Evolutionary conservation across 1,140 invertebrate species (phyloP).

Genomic region (Caenorhabditis latens): DNA sequence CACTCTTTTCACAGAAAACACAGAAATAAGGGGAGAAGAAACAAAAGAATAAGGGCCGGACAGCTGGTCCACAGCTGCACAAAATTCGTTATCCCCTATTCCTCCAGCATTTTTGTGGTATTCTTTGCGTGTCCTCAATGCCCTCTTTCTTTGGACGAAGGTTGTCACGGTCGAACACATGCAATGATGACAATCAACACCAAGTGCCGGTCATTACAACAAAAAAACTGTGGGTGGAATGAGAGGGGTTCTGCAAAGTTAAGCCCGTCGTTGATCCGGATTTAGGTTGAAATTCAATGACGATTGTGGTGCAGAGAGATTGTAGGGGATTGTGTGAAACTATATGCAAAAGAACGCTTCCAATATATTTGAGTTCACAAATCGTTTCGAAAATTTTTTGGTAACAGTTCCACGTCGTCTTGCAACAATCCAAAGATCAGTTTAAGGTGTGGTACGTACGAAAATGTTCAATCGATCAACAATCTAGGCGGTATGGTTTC

Average conservation of each 20-base stretch:
- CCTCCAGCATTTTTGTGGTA: neutral
- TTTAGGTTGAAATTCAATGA: constrained; percentile 3
- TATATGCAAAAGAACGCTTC: neutral
- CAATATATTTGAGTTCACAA: no score
- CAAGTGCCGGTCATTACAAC: constrained; percentile 27
- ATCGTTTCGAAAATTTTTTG: no score
- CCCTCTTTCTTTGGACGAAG: neutral
- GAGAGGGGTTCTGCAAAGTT: constrained; percentile 41
- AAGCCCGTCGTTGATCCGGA: neutral
- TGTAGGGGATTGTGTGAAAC: neutral
- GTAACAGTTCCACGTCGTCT: neutral
- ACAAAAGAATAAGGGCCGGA: neutral
- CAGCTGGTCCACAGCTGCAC: constrained; percentile 52
- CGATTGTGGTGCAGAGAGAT: constrained; percentile 39
- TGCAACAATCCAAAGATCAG: neutral
- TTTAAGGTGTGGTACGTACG: constrained; percentile 27
- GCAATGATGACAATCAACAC: constrained; percentile 7
- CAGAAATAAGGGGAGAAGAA: neutral
- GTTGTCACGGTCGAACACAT: constrained; percentile 26
- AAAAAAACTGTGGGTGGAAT: neutral
- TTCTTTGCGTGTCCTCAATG: neutral
- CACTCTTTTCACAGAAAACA: constrained; percentile 10
- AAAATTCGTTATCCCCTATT: constrained; percentile 21
- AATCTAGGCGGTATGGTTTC: constrained; percentile 27
- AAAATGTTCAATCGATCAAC: constrained; percentile 8